Conservation (phyloP, 2,888 invertebrate species). For the Melanargia galathea region DNA sequence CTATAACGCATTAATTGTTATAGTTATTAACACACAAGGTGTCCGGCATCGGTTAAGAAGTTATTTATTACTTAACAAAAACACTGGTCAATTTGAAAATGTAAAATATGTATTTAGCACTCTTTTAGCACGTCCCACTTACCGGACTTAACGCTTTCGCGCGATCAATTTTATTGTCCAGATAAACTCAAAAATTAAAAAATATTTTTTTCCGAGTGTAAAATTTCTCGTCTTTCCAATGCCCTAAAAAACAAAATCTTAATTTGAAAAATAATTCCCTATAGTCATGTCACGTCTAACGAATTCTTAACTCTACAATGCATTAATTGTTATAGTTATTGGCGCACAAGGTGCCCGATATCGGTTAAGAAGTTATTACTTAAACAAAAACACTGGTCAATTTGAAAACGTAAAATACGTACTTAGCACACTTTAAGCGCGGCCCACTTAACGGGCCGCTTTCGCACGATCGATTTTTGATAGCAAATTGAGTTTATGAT, state of each 20-base stretch:
- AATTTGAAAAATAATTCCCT: too few species aligned
- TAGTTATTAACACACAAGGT: slow-evolving; percentile 11
- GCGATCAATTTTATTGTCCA: slow-evolving; percentile 14
- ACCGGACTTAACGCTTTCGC: not conserved
- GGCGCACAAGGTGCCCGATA: slow-evolving; percentile 8
- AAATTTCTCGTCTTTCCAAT: too few species aligned
- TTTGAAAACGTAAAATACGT: slow-evolving; percentile 17
- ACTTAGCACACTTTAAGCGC: slow-evolving; percentile 15
- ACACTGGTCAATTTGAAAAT: slow-evolving; percentile 18
- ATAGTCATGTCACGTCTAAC: slow-evolving; percentile 21
- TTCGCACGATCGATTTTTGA: slow-evolving; percentile 11
- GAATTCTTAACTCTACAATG: not conserved
- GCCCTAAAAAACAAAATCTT: too few species aligned
- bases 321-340: slow-evolving; percentile 18
- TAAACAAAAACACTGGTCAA: slow-evolving; percentile 20
- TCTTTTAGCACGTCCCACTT: slow-evolving; percentile 4
- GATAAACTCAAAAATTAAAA: too few species aligned
- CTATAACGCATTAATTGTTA: slow-evolving; percentile 11
- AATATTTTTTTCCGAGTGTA: too few species aligned
- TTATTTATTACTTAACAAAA: slow-evolving; percentile 21
- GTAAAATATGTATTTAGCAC: slow-evolving; percentile 15
- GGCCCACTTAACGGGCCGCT: not conserved
- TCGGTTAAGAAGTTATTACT: slow-evolving; percentile 16
- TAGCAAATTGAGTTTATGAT: slow-evolving; percentile 7
- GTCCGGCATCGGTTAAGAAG: slow-evolving; percentile 6